These are phyloP conservation scores for Microctenopoma lineatum DNA, from an alignment of 2,797 vertebrate species.

Conservation along the genomic window DNA sequence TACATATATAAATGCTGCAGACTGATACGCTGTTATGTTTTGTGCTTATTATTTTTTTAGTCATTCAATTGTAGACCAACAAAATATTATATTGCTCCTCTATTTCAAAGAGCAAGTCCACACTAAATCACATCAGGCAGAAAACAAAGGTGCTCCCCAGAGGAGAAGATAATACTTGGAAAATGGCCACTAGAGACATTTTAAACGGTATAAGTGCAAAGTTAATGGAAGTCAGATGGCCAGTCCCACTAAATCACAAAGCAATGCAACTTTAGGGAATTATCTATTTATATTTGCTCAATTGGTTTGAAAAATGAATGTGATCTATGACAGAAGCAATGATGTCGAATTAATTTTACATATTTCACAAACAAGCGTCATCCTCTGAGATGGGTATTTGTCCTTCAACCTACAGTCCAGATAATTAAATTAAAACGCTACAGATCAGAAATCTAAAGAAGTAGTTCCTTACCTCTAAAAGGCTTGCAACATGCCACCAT, in stretches of 20 bases:
- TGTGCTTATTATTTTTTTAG: constrained; percentile 17
- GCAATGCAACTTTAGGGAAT: constrained; percentile 13
- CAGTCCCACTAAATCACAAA: constrained; percentile 25
- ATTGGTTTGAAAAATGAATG: constrained; percentile 7
- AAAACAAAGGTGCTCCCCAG: constrained; percentile 39
- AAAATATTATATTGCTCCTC: constrained; percentile 51
- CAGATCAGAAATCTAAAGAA: too few species aligned
- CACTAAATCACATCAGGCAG: constrained; percentile 56
- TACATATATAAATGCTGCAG: not conserved
- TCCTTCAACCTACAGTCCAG: not conserved
- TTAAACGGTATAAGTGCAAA: constrained; percentile 38
- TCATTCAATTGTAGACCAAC: not conserved
- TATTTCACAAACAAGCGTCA: not conserved
- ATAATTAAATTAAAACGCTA: not conserved
- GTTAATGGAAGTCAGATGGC: constrained; percentile 37
- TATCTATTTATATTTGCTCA: constrained; percentile 2
- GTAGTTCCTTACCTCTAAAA: too few species aligned
- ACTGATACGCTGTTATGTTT: constrained; percentile 8
- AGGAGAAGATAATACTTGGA: constrained; percentile 12
- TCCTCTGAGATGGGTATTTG: not conserved
- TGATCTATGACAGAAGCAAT: not conserved
- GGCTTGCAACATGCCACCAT: not conserved
- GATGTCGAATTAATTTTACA: constrained; percentile 6
- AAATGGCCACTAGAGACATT: constrained; percentile 46
- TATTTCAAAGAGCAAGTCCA: constrained; percentile 52